These are phyloP conservation scores for Hesperia comma DNA, from an alignment of 2,888 invertebrate species.

Conservation along the genomic window DNA sequence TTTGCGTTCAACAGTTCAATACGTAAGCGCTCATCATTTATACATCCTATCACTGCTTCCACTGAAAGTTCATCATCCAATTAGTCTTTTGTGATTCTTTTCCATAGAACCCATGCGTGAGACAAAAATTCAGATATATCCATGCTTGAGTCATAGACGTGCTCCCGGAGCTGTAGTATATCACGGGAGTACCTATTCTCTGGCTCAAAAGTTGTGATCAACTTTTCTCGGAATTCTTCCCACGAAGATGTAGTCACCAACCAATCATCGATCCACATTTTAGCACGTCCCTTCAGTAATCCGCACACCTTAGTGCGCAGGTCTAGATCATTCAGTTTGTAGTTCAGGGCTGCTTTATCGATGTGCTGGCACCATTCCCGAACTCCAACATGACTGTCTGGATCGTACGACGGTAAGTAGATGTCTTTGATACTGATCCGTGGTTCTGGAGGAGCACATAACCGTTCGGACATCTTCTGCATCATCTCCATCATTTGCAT, in stretches of 20 bases:
- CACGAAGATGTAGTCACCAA: slow-evolving; percentile 46
- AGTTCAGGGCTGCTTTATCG: slow-evolving; percentile 7
- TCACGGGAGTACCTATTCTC: slow-evolving; percentile 45
- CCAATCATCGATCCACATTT: slow-evolving; percentile 49
- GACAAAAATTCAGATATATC: slow-evolving; percentile 2
- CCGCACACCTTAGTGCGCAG: slow-evolving; percentile 47
- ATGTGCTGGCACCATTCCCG: slow-evolving; percentile 41
- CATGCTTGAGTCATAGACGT: neutral
- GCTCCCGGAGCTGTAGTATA: neutral
- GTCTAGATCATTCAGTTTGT: slow-evolving; percentile 37
- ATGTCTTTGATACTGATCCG: slow-evolving; percentile 37
- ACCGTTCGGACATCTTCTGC: neutral
- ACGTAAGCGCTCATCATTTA: too few relatives aligned
- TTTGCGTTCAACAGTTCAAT: too few relatives aligned
- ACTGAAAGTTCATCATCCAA: neutral
- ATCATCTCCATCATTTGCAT: too few relatives aligned
- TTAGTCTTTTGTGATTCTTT: slow-evolving; percentile 2
- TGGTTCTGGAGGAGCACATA: neutral
- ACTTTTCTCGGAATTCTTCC: slow-evolving; percentile 42
- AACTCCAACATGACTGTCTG: slow-evolving; percentile 38
- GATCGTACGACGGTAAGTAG: slow-evolving; percentile 41
- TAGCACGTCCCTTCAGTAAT: slow-evolving; percentile 49
- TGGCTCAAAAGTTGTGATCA: slow-evolving; percentile 45
- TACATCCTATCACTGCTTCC: neutral
- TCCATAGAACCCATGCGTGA: neutral